phyloP scores from a whole-genome alignment of 2,797 vertebrate species.

The Pristis pectinata region DNA sequence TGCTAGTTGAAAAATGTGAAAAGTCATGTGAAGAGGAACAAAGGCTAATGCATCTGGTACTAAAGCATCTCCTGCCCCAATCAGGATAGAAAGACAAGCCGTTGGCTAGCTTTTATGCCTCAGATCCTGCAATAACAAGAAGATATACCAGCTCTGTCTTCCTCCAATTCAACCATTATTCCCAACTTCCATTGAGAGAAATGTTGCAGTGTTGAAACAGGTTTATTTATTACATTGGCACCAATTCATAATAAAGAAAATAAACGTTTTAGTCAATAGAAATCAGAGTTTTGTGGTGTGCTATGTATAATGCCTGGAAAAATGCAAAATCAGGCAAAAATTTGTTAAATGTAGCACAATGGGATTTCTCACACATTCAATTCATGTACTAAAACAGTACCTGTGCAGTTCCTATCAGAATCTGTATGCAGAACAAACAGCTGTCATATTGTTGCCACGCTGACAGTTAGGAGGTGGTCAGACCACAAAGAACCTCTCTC shows the following conservation, averaged over 20 bases:
- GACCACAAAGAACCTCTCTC: no score
- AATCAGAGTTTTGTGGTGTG: no score
- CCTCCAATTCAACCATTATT: neutral
- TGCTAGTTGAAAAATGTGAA: conserved; percentile 5
- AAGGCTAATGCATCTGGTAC: neutral
- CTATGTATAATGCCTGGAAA: no score
- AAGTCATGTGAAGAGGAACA: neutral
- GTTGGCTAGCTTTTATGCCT: neutral
- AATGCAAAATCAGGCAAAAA: no score
- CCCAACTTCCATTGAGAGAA: neutral
- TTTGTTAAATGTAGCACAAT: no score
- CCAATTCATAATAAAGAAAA: neutral
- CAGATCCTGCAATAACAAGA: neutral
- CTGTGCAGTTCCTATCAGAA: no score
- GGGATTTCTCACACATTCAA: no score
- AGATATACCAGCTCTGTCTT: no score
- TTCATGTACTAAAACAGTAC: no score
- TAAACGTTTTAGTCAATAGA: neutral
- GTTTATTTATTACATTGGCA: neutral
- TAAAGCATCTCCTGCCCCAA: neutral
- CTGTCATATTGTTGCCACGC: no score
- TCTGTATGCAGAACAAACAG: no score
- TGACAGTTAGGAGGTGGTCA: no score
- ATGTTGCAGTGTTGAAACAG: neutral
- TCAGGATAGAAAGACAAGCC: neutral